These are phyloP conservation scores for Struthidea cinerea DNA, from an alignment of 2,113 vertebrate species.

Conservation along the genomic window DNA sequence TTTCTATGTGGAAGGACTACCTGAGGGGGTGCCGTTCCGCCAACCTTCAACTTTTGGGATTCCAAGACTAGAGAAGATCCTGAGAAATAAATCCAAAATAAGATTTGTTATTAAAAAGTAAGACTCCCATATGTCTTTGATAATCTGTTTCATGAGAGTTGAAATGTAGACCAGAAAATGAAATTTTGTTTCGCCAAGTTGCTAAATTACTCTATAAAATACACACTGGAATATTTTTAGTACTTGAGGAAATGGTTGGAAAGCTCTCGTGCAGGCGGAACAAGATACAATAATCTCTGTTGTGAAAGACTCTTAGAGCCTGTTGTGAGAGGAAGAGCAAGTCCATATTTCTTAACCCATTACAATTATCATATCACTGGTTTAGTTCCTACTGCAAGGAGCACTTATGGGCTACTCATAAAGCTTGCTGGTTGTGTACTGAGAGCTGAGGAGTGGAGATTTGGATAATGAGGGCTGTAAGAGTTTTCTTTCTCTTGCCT, in stretches of 20 bases:
- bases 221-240: neutral
- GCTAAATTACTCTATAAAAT: neutral
- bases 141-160: neutral
- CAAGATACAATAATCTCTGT: neutral
- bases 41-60: slow-evolving; percentile 80
- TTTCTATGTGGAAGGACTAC: slow-evolving; percentile 77
- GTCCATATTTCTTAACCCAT: neutral
- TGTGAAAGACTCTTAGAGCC: neutral
- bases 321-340: neutral
- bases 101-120: slow-evolving; percentile 83
- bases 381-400: neutral
- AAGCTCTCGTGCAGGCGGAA: neutral
- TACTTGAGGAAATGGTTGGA: neutral
- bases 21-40: slow-evolving; percentile 78
- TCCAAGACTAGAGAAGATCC: slow-evolving; percentile 81
- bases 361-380: neutral
- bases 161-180: neutral
- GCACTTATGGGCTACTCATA: neutral
- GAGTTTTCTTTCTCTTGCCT: neutral
- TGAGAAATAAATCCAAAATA: slow-evolving; percentile 76
- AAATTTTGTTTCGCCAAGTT: neutral
- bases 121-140: neutral
- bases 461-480: neutral
- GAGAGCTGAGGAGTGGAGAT: neutral
- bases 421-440: neutral